Evolutionary conservation across 2,113 vertebrate species (phyloP).

Genomic region (Phalacrocorax brasilianus): DNA sequence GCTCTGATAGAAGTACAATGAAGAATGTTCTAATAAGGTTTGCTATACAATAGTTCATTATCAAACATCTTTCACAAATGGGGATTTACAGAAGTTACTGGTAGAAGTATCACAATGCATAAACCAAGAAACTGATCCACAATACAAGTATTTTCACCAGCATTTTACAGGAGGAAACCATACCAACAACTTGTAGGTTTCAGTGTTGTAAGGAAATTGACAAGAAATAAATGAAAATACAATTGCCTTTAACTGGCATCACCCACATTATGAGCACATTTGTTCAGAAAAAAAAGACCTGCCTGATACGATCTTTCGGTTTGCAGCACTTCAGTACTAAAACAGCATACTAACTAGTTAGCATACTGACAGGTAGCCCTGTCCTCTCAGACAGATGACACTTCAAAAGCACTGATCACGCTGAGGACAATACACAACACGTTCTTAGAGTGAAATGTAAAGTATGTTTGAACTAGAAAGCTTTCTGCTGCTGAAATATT

Average conservation of each 20-base stretch:
- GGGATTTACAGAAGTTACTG: not conserved
- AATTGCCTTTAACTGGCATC: not conserved
- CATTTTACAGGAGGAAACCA: not conserved
- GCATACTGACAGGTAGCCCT: not conserved
- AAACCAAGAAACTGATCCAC: not conserved
- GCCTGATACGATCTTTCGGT: not conserved
- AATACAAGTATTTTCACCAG: not conserved
- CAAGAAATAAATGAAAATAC: not conserved
- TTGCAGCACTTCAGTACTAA: not conserved
- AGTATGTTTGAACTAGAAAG: not conserved
- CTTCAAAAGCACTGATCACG: not conserved
- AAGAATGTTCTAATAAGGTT: not conserved
- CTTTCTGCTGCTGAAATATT: not conserved
- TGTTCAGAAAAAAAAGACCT: not conserved
- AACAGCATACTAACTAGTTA: not conserved
- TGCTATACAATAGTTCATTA: not conserved
- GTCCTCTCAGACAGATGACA: not conserved
- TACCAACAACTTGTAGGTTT: not conserved
- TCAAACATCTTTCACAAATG: not conserved
- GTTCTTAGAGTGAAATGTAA: not conserved
- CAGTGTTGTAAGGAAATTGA: not conserved
- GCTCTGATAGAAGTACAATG: not conserved
- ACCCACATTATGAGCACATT: accelerated
- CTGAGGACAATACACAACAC: not conserved
- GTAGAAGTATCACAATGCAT: not conserved